Base-by-base conservation (phyloP, 2,888 invertebrate genomes). In the Hydriomena furcata region DNA sequence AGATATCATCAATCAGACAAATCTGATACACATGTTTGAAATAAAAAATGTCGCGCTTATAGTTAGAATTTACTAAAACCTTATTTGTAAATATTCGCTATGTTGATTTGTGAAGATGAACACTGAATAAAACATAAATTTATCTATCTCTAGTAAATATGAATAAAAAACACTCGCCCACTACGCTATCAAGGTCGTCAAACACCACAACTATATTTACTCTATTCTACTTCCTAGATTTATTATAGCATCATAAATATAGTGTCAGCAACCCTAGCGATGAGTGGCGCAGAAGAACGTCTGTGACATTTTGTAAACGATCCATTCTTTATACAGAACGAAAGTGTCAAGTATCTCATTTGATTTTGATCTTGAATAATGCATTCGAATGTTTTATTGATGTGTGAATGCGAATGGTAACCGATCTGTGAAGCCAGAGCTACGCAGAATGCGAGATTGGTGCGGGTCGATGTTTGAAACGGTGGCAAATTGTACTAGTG, bases 321-420 rank as follows among this genome's bases (percentile, higher is more conserved):
- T 71, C 62, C 45, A 67, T 71, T 71, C 67, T 42, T 42, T 49
- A 37, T 37, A 55, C 54, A 61, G 55, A 60, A 61, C 60, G 69
- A 69, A 66, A 68, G 71, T 69, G 73, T 65, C 63, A 53, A 55
- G 63, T 59, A 65, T 61, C 66, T 71, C 67, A 66, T 68, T 71
- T 65, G 63, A 64, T 66, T 71, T 61, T 62, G 71, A 71, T 72
- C 71, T 66, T 73, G 75, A 71, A 71, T 73, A 71, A 70, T 67
- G 65, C 58, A 55, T 71, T 65, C 62, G 46, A 46, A 70, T 71
- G 68, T 70, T 66, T 73, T 71, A 72, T 73, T 68, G 68, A 72
- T 73, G 68, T 61, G 54, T 45, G 53, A 48, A 53, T 55, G 42
- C 34, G 40, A 49, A 45, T 41, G n/a, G 34, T 12, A 24, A 38